Base-by-base conservation (phyloP, 2,888 invertebrate genomes). In the Spatulosminthurus flaviceps region DNA sequence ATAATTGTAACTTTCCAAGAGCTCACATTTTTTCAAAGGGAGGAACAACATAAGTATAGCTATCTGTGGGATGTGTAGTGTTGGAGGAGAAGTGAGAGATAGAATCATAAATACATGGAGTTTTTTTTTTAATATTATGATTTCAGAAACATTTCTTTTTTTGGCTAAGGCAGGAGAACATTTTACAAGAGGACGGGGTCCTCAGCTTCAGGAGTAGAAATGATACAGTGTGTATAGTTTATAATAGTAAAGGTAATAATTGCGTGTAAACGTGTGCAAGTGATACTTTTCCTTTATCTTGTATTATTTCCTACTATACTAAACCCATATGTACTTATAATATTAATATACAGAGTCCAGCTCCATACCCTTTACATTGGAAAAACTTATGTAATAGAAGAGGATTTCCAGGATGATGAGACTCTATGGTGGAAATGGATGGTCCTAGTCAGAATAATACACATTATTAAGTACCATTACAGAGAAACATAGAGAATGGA, bases 391-490 rank as follows among this genome's bases (percentile, higher is more conserved):
- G n/a, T n/a, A n/a, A n/a, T n/a, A n/a, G n/a, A n/a, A n/a, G n/a
- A n/a, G n/a, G 24, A 43, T 72, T 43, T 22, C 21, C 16, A 43
- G 24, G 70, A 34, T 70, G 42, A 42, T 29, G 60, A 41, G 75
- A 34, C 51, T 64, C 1, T n/a, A n/a, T n/a, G 67, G 28, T 26
- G 24, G n/a, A 67, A 67, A 67, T 28, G 67, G 28, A 26, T 26
- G 7, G 19, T 67, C 19, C 1, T 16, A 67, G 67, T 67, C 67
- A 51, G 9, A 51, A 51, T 76, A 67, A 28, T 76, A 76, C 69
- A 66, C 76, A 76, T 69, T 76, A 76, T 76, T 76, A 76, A 61
- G 22, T 41, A 70, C 70, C 34, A 70, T 70, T 70, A 41, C 70
- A 70, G 41, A 19, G 41, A n/a, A 70, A 34, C 70, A 11, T 70